These are phyloP conservation scores for Tenebrio molitor DNA, from an alignment of 1,140 invertebrate genomes.

Conservation along the genomic window DNA sequence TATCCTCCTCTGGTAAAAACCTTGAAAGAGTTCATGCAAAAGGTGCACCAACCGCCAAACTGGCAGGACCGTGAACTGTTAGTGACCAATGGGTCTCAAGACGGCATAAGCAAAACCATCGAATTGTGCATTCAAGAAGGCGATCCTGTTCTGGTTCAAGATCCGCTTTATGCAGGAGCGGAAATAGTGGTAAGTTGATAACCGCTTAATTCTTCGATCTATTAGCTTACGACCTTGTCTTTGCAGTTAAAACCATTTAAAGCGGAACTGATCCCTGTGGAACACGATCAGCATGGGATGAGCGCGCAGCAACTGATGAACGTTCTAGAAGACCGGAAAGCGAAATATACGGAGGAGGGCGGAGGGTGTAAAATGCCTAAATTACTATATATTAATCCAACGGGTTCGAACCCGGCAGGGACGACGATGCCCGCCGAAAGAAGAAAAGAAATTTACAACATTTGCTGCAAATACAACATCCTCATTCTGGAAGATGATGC, in stretches of 20 bases:
- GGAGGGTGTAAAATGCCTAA: conserved; percentile 71
- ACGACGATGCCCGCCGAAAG: conserved; percentile 75
- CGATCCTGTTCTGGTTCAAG: conserved; percentile 78
- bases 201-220: background rate
- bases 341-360: conserved; percentile 63
- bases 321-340: conserved; percentile 67
- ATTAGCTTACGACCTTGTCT: background rate
- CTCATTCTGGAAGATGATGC: conserved; percentile 87
- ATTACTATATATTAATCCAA: conserved; percentile 74
- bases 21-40: conserved; percentile 75
- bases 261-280: conserved; percentile 68
- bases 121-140: conserved; percentile 77
- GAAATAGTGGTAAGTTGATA: conserved; percentile 75
- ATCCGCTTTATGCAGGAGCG: conserved; percentile 79
- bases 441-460: conserved; percentile 78
- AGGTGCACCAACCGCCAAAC: conserved; percentile 76
- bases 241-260: conserved; percentile 70
- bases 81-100: conserved; percentile 81
- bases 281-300: conserved; percentile 70
- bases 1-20: conserved; percentile 76
- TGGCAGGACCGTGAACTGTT: conserved; percentile 74
- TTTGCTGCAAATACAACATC: conserved; percentile 83
- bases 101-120: conserved; percentile 81
- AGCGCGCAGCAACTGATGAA: conserved; percentile 67
- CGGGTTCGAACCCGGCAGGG: conserved; percentile 80